Evolutionary conservation across 2,797 vertebrate genomes (phyloP).

Genomic region (Tympanoctomys barrerae): DNA sequence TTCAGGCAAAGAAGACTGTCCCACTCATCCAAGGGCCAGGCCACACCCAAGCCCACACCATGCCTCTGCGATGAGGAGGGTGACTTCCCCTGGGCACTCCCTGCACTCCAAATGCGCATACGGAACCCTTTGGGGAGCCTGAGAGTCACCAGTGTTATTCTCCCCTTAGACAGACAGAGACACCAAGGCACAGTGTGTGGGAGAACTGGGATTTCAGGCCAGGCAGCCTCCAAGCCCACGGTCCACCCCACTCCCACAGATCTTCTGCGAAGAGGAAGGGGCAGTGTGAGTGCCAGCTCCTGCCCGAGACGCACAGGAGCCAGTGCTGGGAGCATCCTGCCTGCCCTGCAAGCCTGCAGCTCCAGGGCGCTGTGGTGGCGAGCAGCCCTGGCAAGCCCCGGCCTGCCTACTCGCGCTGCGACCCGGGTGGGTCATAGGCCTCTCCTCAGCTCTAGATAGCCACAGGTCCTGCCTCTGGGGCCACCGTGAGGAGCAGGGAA

Average conservation of each 20-base stretch:
- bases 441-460: background rate
- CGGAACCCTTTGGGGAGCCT: background rate
- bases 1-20: background rate
- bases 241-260: background rate
- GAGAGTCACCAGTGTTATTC: background rate
- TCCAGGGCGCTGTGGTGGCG: background rate
- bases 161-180: background rate
- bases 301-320: background rate
- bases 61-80: background rate
- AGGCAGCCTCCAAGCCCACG: too few species aligned
- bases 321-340: background rate
- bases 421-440: background rate
- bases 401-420: background rate
- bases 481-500: background rate
- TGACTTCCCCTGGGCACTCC: too few species aligned
- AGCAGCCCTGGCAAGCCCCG: background rate
- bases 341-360: background rate
- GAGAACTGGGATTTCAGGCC: background rate
- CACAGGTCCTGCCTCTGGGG: fast-evolving
- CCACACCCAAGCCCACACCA: background rate
- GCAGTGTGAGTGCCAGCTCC: fast-evolving
- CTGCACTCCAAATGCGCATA: background rate
- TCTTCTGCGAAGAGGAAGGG: background rate
- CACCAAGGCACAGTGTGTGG: background rate
- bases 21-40: background rate